A percentile compares a stretch with the other conserved stretches of the same genome.
Evolutionary conservation across 2,113 vertebrate species (phyloP).

Genomic region (Pachycephala philippinensis): DNA sequence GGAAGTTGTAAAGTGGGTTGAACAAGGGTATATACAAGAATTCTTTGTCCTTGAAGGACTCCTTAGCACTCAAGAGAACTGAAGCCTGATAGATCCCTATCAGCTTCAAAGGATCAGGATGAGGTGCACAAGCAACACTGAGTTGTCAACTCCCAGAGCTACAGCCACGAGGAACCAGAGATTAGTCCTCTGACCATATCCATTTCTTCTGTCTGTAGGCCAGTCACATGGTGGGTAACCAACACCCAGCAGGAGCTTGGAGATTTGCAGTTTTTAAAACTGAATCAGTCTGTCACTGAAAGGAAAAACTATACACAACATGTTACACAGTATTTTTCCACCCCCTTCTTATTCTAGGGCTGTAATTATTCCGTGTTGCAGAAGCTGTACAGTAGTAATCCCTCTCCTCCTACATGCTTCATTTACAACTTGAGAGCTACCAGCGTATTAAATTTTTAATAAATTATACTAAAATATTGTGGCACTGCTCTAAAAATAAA

Average conservation of each 20-base stretch:
- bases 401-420: slow-evolving; percentile 47
- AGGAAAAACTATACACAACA: background rate
- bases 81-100: background rate
- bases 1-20: background rate
- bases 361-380: slow-evolving; percentile 30
- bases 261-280: background rate
- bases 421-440: slow-evolving; percentile 50
- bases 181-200: background rate
- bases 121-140: background rate
- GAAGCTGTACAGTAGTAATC: slow-evolving; percentile 37
- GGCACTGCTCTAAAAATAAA: slow-evolving; percentile 42
- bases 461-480: slow-evolving; percentile 60
- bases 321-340: background rate
- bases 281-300: background rate
- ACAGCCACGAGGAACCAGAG: background rate
- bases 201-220: background rate
- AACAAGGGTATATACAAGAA: background rate
- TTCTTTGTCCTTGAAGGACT: background rate
- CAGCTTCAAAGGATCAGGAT: background rate
- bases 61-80: background rate
- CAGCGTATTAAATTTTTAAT: slow-evolving; percentile 52
- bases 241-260: background rate
- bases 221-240: background rate
- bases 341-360: background rate
- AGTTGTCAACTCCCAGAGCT: background rate